phyloP scores from a whole-genome alignment of 1,140 invertebrate species.

The Meteorus sp. region DNA sequence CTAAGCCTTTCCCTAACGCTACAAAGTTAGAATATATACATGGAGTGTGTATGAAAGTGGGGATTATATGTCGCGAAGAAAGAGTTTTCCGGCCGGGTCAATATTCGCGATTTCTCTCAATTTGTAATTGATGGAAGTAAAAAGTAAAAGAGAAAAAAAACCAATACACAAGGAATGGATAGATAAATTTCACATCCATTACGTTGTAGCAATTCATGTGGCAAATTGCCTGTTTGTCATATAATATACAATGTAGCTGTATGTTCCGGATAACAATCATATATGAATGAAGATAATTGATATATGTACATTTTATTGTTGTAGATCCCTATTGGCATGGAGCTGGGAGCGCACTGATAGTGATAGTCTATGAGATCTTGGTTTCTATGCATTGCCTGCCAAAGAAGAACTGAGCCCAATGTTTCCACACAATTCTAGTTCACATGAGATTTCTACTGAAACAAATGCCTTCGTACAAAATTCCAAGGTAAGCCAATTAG shows the following conservation, averaged over 20 bases:
- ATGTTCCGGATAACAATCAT: neutral
- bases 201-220: too few species aligned
- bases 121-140: slow-evolving; percentile 4
- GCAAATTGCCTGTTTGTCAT: too few species aligned
- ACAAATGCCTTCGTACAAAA: slow-evolving; percentile 66
- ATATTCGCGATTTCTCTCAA: slow-evolving; percentile 20
- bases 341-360: slow-evolving; percentile 60
- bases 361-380: slow-evolving; percentile 61
- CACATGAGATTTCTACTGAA: slow-evolving; percentile 65
- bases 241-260: neutral
- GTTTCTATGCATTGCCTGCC: slow-evolving; percentile 66
- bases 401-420: slow-evolving; percentile 67
- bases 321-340: slow-evolving; percentile 60
- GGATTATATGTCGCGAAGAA: slow-evolving; percentile 12
- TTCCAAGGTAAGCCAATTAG: slow-evolving; percentile 56
- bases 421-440: slow-evolving; percentile 67
- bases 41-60: neutral
- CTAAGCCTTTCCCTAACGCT: slow-evolving; percentile 19
- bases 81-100: slow-evolving; percentile 12
- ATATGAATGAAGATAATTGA: neutral
- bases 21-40: too few species aligned
- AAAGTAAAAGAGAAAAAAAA: neutral
- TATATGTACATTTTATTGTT: slow-evolving; percentile 30
- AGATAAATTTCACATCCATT: too few species aligned
- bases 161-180: too few species aligned